Evolutionary conservation across 2,888 invertebrate genomes (phyloP).

Genomic region (Globia sparganii): DNA sequence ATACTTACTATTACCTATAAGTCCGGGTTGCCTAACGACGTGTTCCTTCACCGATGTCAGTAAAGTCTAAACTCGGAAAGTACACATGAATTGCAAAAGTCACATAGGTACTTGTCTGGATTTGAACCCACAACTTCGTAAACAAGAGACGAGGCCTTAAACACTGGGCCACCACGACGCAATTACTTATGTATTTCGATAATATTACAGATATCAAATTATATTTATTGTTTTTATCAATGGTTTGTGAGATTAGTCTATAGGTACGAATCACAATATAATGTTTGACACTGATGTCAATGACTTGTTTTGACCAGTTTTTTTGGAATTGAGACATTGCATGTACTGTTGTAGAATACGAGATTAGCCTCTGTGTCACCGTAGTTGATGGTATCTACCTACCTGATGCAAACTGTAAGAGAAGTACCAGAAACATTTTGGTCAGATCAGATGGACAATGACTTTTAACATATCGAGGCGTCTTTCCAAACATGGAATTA

Average conservation of each 20-base stretch:
- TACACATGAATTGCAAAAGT: neutral
- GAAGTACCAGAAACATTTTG: neutral
- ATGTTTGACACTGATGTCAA: conserved; percentile 42
- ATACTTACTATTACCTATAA: neutral
- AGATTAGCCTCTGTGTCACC: conserved; percentile 39
- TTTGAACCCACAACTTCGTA: neutral
- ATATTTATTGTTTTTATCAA: conserved; percentile 55
- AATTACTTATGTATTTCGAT: conserved; percentile 29
- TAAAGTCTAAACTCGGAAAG: neutral
- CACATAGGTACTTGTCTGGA: neutral
- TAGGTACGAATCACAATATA: conserved; percentile 30
- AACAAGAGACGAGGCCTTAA: too few species aligned
- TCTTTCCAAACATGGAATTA: neutral
- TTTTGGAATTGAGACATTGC: conserved; percentile 41
- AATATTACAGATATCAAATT: conserved; percentile 56
- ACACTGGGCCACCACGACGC: neutral
- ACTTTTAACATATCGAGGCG: neutral
- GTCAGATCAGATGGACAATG: neutral
- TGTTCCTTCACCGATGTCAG: neutral
- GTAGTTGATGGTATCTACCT: conserved; percentile 12
- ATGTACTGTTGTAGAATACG: conserved; percentile 45
- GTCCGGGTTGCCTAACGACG: too few species aligned
- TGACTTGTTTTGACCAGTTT: conserved; percentile 39
- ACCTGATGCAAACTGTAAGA: neutral
- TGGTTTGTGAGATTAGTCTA: conserved; percentile 18